Conservation (phyloP, 2,113 vertebrate species). For the Megaceryle torquata region DNA sequence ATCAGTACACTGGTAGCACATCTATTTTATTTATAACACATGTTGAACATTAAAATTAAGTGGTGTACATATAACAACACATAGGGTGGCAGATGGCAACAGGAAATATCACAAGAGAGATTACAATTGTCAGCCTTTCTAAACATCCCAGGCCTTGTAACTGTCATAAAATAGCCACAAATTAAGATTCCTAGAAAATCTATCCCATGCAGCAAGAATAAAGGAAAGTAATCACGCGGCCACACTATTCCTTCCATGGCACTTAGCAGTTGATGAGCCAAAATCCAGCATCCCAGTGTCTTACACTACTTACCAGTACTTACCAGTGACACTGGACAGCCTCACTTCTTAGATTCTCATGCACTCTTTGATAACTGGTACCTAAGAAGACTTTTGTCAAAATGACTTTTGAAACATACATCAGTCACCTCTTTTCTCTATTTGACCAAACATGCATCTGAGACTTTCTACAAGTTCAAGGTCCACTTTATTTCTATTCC, state of each 20-base stretch:
- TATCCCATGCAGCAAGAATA: not conserved
- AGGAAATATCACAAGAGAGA: not conserved
- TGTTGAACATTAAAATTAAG: not conserved
- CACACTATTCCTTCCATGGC: not conserved
- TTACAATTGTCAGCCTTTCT: not conserved
- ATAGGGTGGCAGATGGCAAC: not conserved
- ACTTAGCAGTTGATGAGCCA: not conserved
- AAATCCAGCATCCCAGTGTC: not conserved
- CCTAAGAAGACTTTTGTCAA: not conserved
- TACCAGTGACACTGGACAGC: not conserved
- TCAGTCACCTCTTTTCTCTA: not conserved
- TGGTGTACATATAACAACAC: not conserved
- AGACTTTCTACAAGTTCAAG: not conserved
- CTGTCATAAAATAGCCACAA: not conserved
- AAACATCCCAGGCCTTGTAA: not conserved
- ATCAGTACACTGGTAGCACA: not conserved
- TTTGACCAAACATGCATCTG: not conserved
- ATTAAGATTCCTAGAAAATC: not conserved
- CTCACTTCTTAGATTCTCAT: not conserved
- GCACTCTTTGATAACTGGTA: not conserved
- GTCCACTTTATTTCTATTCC: not conserved
- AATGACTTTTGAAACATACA: not conserved
- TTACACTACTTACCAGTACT: not conserved
- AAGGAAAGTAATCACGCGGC: accelerated
- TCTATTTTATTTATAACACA: not conserved